Percentiles rank a stretch among this genome's conserved stretches.
Conservation (phyloP, 2,113 vertebrate species). For the Sisor rabdophorus region DNA sequence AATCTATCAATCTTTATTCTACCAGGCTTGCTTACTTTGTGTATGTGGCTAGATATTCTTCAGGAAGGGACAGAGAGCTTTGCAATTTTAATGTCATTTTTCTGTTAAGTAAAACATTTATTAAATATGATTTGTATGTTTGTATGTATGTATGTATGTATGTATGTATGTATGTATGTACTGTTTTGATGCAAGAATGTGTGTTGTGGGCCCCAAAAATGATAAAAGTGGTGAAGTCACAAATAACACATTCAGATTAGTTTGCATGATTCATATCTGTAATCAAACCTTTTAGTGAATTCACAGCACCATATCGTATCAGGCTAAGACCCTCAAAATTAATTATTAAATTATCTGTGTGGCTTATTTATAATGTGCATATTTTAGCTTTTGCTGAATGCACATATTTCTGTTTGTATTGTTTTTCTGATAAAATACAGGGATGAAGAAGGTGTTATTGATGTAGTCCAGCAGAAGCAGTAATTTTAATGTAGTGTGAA, state of each 20-base stretch:
- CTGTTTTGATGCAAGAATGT: too few relatives aligned
- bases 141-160: too few relatives aligned
- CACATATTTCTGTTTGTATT: neutral
- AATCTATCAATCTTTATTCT: too few relatives aligned
- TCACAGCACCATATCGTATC: neutral
- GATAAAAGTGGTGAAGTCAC: too few relatives aligned
- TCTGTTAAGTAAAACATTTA: too few relatives aligned
- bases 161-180: too few relatives aligned
- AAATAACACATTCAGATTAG: neutral
- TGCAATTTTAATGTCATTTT: too few relatives aligned
- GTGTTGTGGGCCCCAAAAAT: too few relatives aligned
- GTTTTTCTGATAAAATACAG: conserved; percentile 51
- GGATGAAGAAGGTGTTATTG: conserved; percentile 43
- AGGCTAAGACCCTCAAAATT: neutral
- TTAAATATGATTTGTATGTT: too few relatives aligned
- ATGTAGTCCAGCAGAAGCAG: conserved; percentile 42
- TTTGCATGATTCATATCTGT: neutral
- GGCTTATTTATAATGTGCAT: neutral
- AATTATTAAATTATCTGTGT: neutral
- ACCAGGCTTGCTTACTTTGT: too few relatives aligned
- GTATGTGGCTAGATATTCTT: too few relatives aligned
- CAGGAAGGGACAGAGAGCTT: too few relatives aligned
- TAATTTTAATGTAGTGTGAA: conserved; percentile 67
- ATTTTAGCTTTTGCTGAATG: neutral
- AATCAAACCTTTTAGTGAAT: neutral